A percentile compares a stretch with the other conserved stretches of the same genome.
Evolutionary conservation across 2,113 vertebrate species (phyloP).

Genomic region (Raja brachyura): DNA sequence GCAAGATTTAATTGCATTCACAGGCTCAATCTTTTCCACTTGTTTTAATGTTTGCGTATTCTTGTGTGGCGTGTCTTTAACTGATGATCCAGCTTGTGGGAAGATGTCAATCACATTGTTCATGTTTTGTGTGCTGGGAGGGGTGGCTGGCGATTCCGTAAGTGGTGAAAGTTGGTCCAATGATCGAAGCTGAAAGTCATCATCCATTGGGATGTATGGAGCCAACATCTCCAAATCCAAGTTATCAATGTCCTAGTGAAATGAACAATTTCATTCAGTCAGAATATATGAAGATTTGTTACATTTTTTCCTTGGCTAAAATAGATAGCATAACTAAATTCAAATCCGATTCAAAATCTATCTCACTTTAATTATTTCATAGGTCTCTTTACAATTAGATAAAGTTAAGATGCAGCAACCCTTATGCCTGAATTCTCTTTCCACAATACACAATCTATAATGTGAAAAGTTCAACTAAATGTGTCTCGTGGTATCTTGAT

Average conservation of each 20-base stretch:
- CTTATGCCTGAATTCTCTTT: neutral
- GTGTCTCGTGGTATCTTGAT: neutral
- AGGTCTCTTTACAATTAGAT: too few species aligned
- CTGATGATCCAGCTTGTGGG: conserved; percentile 41
- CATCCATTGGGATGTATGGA: conserved; percentile 96
- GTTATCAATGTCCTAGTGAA: conserved; percentile 64
- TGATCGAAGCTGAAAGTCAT: conserved; percentile 87
- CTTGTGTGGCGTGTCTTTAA: conserved; percentile 48
- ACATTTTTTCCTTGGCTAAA: neutral
- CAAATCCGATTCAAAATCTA: too few species aligned
- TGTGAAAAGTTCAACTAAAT: neutral
- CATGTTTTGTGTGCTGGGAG: conserved; percentile 50
- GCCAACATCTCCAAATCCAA: conserved; percentile 95
- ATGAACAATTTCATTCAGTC: neutral
- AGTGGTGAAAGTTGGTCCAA: conserved; percentile 69
- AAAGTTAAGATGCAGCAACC: neutral
- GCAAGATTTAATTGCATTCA: conserved; percentile 51
- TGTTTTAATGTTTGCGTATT: conserved; percentile 48
- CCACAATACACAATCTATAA: neutral
- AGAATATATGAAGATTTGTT: neutral
- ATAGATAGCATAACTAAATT: too few species aligned
- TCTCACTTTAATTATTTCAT: too few species aligned
- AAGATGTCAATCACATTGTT: conserved; percentile 46
- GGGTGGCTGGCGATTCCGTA: conserved; percentile 51
- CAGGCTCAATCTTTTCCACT: conserved; percentile 49